phyloP scores from a whole-genome alignment of 2,888 invertebrate genomes.

The Ormyrus nitidulus region DNA sequence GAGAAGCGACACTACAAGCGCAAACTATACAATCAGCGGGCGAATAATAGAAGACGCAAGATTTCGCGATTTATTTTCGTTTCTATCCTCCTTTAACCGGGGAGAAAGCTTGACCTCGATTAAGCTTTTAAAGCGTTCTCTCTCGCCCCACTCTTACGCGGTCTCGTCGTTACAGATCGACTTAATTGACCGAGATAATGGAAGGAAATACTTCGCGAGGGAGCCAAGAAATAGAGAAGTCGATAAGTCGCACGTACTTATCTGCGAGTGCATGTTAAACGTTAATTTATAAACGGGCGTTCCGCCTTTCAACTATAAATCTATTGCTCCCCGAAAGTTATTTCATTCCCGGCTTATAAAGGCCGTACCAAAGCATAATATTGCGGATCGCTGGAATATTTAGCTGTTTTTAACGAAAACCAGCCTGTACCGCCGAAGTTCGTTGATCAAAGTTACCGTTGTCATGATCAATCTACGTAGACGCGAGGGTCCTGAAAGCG shows the following conservation, averaged over 20 bases:
- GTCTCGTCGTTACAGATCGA: slow-evolving; percentile 30
- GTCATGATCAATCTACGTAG: too few relatives aligned
- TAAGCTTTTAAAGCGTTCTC: slow-evolving; percentile 44
- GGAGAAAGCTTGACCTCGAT: slow-evolving; percentile 41
- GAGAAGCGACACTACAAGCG: background rate
- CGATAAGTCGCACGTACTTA: background rate
- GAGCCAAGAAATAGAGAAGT: background rate
- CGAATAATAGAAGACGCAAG: slow-evolving; percentile 43
- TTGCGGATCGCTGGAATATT: too few relatives aligned
- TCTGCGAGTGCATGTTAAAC: too few relatives aligned
- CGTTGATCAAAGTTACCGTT: too few relatives aligned
- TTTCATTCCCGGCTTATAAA: too few relatives aligned
- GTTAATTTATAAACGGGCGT: too few relatives aligned
- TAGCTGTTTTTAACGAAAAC: too few relatives aligned
- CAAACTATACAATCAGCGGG: background rate
- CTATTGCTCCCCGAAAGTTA: too few relatives aligned
- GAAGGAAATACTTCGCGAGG: slow-evolving; percentile 14
- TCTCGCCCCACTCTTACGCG: background rate
- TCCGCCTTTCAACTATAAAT: too few relatives aligned
- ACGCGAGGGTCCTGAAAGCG: too few relatives aligned
- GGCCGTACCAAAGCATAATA: too few relatives aligned
- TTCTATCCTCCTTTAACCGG: slow-evolving; percentile 6
- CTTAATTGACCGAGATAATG: slow-evolving; percentile 44
- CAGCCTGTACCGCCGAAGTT: too few relatives aligned
- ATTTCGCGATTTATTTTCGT: slow-evolving; percentile 51